These are phyloP conservation scores for Acrossocheilus fasciatus DNA, from an alignment of 2,797 vertebrate genomes.

Conservation along the genomic window DNA sequence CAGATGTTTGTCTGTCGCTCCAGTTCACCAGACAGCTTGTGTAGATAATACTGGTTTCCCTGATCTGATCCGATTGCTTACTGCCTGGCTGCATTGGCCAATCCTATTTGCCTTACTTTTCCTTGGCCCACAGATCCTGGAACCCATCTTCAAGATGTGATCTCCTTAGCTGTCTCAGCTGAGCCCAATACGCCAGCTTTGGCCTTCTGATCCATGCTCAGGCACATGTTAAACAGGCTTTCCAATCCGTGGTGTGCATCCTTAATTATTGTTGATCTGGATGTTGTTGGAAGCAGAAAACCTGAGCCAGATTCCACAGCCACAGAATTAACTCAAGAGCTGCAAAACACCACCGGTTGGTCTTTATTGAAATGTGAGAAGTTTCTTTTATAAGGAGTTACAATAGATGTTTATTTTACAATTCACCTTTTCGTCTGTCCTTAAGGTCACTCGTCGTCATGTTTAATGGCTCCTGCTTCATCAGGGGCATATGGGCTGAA, in stretches of 20 bases:
- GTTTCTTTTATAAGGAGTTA: neutral
- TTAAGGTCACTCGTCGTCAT: slow-evolving; percentile 11
- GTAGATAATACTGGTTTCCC: slow-evolving; percentile 36
- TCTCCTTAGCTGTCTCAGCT: slow-evolving; percentile 45
- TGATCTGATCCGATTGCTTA: slow-evolving; percentile 47
- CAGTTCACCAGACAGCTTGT: slow-evolving; percentile 46
- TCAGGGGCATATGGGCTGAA: neutral
- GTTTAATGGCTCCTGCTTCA: slow-evolving; percentile 2
- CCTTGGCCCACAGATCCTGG: slow-evolving; percentile 15
- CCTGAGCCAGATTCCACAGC: slow-evolving; percentile 23
- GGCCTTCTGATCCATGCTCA: slow-evolving; percentile 39
- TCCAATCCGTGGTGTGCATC: slow-evolving; percentile 14
- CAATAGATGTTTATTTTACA: neutral
- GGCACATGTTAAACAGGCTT: slow-evolving; percentile 50
- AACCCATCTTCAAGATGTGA: slow-evolving; percentile 46
- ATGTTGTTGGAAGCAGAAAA: slow-evolving; percentile 26
- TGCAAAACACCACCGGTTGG: neutral
- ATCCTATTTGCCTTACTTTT: slow-evolving; percentile 40
- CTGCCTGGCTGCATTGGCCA: slow-evolving; percentile 30
- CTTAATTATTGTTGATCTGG: slow-evolving; percentile 40
- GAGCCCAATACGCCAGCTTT: slow-evolving; percentile 39
- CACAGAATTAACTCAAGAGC: neutral
- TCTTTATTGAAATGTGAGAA: slow-evolving; percentile 1
- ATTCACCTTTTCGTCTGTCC: neutral
- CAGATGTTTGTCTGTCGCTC: slow-evolving; percentile 44